Evolutionary conservation across 2,113 vertebrate species (phyloP).

Genomic region (Aramus guarauna): DNA sequence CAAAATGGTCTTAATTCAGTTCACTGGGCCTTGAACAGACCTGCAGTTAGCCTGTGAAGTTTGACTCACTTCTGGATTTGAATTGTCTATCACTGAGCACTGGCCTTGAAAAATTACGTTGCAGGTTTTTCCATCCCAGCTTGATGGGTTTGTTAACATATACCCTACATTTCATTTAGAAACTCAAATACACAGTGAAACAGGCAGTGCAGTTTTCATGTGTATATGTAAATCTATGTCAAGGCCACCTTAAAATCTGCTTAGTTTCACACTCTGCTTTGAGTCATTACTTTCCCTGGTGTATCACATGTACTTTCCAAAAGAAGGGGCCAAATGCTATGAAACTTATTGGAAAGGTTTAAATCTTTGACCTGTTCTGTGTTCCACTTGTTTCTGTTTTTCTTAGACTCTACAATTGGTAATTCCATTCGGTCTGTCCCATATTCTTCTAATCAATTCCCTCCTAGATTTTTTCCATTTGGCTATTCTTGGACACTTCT

Average conservation of each 20-base stretch:
- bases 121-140: neutral
- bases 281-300: neutral
- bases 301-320: conserved; percentile 17
- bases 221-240: neutral
- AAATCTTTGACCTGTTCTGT: conserved; percentile 5
- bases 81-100: neutral
- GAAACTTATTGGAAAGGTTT: conserved; percentile 21
- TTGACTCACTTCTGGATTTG: neutral
- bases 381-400: conserved; percentile 22
- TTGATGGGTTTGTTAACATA: neutral
- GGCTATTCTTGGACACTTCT: neutral
- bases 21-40: neutral
- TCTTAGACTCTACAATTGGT: neutral
- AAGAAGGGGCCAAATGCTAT: conserved; percentile 20
- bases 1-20: neutral
- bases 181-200: neutral
- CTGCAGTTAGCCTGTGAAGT: neutral
- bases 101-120: neutral
- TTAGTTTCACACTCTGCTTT: neutral
- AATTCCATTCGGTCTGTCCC: neutral
- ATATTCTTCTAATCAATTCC: neutral
- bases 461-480: conserved; percentile 15
- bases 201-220: neutral
- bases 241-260: neutral
- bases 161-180: neutral